A percentile compares a stretch with the other conserved stretches of the same genome.
Evolutionary conservation across 2,888 invertebrate species (phyloP).

Genomic region (Oligia latruncula): DNA sequence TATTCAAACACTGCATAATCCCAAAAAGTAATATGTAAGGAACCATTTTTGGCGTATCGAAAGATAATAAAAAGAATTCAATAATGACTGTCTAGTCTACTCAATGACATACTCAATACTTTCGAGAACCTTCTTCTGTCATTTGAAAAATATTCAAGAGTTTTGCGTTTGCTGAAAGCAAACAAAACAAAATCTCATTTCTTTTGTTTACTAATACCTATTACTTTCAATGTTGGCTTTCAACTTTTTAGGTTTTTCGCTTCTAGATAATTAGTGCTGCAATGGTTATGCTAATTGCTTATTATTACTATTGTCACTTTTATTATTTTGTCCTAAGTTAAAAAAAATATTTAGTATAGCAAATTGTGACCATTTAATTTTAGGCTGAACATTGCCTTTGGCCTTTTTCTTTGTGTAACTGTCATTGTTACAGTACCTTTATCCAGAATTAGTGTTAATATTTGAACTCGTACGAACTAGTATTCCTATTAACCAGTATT

Average conservation of each 20-base stretch:
- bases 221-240: not conserved
- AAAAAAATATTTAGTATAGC: not conserved
- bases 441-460: not conserved
- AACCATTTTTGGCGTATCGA: not conserved
- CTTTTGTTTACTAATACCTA: not conserved
- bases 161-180: not conserved
- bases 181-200: not conserved
- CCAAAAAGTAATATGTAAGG: not conserved
- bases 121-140: not conserved
- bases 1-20: not conserved
- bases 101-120: not conserved
- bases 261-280: slow-evolving; percentile 1
- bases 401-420: not conserved
- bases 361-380: not conserved
- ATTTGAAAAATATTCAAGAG: not conserved
- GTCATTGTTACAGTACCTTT: no score
- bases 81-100: not conserved
- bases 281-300: not conserved
- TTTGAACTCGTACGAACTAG: not conserved
- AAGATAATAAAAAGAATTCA: not conserved
- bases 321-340: not conserved
- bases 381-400: no score
- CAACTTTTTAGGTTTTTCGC: not conserved
- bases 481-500: not conserved
- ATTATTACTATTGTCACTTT: not conserved